Conservation (phyloP, 2,888 invertebrate genomes). For the Sclerodermus sp. region DNA sequence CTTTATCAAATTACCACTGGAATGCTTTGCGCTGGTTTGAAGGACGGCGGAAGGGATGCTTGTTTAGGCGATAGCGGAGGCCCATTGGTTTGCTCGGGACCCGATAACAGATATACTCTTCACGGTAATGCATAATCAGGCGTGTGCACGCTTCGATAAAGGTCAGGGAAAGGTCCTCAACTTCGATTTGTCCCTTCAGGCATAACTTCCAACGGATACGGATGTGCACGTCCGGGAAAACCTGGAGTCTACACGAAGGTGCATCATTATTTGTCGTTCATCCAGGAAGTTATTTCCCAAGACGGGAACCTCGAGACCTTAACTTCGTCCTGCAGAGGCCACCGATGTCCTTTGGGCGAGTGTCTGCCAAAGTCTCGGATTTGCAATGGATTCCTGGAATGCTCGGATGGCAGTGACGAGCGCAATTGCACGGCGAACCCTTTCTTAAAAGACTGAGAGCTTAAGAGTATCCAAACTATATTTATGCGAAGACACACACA, state of each 20-base stretch:
- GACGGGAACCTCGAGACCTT: constrained; percentile 32
- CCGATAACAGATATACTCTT: constrained; percentile 49
- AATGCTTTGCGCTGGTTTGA: constrained; percentile 82
- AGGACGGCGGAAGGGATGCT: constrained; percentile 78
- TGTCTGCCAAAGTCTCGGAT: constrained; percentile 71
- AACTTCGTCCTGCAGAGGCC: constrained; percentile 63
- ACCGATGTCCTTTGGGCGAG: constrained; percentile 75
- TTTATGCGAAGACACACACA: too few relatives aligned
- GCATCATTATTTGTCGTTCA: constrained; percentile 74
- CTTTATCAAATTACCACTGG: constrained; percentile 77
- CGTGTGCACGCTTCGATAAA: too few relatives aligned
- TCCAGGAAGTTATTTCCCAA: constrained; percentile 62
- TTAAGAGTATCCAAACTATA: too few relatives aligned
- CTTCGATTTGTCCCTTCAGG: too few relatives aligned
- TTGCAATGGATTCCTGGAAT: constrained; percentile 79
- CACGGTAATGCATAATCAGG: constrained; percentile 42
- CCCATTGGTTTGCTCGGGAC: constrained; percentile 76
- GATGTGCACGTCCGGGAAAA: constrained; percentile 75
- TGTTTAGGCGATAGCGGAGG: constrained; percentile 82
- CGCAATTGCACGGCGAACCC: constrained; percentile 60
- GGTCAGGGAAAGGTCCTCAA: too few relatives aligned
- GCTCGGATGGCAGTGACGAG: constrained; percentile 76
- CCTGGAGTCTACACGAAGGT: constrained; percentile 84
- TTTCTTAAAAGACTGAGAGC: constrained; percentile 30
- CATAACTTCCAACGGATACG: constrained; percentile 80